Evolutionary conservation across 2,113 vertebrate genomes (phyloP).

Genomic region (Rousettus leschenaultii): DNA sequence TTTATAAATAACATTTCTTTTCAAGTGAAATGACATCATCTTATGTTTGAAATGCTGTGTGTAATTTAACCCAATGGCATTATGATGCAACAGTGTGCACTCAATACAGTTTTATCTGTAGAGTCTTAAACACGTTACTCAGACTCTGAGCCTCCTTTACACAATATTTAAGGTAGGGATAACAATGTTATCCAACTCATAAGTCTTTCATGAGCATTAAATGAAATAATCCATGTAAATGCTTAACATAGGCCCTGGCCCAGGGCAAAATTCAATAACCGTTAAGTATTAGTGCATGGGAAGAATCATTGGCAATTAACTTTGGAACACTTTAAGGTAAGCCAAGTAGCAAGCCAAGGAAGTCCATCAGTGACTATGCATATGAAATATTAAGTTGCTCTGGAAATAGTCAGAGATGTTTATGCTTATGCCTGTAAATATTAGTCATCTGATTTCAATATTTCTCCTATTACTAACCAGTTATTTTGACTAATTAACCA

Average conservation of each 20-base stretch:
- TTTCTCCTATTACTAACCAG: not conserved
- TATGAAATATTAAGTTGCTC: not conserved
- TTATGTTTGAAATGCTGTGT: not conserved
- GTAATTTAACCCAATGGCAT: not conserved
- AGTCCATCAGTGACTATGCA: not conserved
- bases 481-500: conserved; percentile 15
- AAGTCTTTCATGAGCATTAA: conserved; percentile 11
- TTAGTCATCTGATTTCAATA: conserved; percentile 10
- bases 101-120: not conserved
- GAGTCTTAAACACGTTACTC: not conserved
- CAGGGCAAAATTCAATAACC: not conserved
- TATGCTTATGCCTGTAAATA: not conserved
- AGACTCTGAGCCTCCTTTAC: not conserved
- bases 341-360: not conserved
- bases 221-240: not conserved
- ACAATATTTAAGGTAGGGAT: not conserved
- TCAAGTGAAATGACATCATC: not conserved
- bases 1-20: not conserved
- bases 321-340: not conserved
- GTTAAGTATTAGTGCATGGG: not conserved
- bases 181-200: not conserved
- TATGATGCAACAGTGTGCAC: not conserved
- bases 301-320: not conserved
- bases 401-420: not conserved
- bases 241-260: not conserved